Evolutionary conservation across 2,888 invertebrate species (phyloP).

Genomic region (Clistopyga incitator): DNA sequence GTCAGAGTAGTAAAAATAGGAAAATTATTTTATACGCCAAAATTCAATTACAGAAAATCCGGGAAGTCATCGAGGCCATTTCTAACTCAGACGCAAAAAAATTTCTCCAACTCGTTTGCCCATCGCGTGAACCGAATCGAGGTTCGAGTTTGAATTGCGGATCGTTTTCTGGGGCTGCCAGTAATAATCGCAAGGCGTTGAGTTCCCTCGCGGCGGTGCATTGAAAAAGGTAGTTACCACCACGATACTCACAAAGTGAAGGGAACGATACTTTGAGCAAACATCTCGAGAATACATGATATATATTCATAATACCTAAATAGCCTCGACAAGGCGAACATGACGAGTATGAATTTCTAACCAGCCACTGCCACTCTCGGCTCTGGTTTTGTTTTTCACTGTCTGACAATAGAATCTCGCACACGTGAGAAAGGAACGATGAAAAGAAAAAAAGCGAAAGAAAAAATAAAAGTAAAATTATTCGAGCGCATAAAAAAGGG

Average conservation of each 20-base stretch:
- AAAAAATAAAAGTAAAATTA: slow-evolving; percentile 31
- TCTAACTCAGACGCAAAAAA: too few relatives aligned
- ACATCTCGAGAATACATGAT: slow-evolving; percentile 66
- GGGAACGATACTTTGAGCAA: slow-evolving; percentile 75
- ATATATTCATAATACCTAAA: slow-evolving; percentile 36
- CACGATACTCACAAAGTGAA: slow-evolving; percentile 39
- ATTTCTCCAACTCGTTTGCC: not conserved
- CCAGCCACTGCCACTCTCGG: slow-evolving; percentile 32
- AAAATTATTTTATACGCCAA: too few relatives aligned
- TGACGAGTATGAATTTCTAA: slow-evolving; percentile 31
- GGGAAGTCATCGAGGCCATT: too few relatives aligned
- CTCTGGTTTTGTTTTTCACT: slow-evolving; percentile 68
- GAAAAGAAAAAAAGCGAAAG: too few relatives aligned
- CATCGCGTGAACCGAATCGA: not conserved
- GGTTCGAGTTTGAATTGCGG: not conserved
- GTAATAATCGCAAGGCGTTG: not conserved
- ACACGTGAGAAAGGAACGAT: slow-evolving; percentile 61
- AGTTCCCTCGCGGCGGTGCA: not conserved
- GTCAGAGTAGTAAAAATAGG: too few relatives aligned
- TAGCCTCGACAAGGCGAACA: slow-evolving; percentile 21
- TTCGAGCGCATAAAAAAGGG: slow-evolving; percentile 38
- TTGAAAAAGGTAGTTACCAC: slow-evolving; percentile 8
- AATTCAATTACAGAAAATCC: too few relatives aligned
- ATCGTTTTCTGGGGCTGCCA: not conserved
- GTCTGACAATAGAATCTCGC: slow-evolving; percentile 51